phyloP scores from a whole-genome alignment of 2,888 invertebrate genomes.

The Tetragonisca angustula region DNA sequence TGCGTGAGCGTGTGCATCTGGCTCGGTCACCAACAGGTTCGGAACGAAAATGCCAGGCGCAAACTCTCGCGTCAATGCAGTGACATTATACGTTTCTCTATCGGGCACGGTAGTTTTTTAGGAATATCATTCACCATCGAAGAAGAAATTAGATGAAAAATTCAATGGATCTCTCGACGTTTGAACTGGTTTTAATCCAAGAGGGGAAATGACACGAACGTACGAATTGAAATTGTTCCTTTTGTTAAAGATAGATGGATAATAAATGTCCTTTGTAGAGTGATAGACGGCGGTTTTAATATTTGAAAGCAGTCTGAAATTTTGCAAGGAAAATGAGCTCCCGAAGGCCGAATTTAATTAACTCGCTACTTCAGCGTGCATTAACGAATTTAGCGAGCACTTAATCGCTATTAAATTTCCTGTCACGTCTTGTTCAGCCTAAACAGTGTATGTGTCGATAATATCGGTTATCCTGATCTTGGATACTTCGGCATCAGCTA shows the following conservation, averaged over 20 bases:
- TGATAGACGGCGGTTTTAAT: not conserved
- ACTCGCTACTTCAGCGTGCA: conserved; percentile 42
- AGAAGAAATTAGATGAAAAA: not conserved
- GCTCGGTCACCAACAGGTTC: too few relatives aligned
- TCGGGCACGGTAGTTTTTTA: not conserved
- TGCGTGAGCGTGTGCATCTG: too few relatives aligned
- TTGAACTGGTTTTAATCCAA: too few relatives aligned
- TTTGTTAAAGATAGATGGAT: not conserved
- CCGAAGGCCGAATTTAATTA: conserved; percentile 51
- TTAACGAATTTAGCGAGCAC: conserved; percentile 65
- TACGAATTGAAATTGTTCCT: too few relatives aligned
- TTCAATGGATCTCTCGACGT: too few relatives aligned
- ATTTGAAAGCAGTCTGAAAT: conserved; percentile 1
- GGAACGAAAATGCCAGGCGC: not conserved
- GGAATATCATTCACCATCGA: not conserved
- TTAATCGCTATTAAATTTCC: conserved; percentile 68
- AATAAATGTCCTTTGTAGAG: not conserved
- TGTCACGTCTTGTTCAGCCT: conserved; percentile 53
- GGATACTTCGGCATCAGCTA: conserved; percentile 33
- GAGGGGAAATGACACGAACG: too few relatives aligned
- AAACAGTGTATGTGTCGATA: conserved; percentile 42
- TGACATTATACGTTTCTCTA: not conserved
- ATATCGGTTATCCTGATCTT: conserved; percentile 45
- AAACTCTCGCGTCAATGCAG: not conserved
- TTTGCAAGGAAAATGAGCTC: conserved; percentile 8